Evolutionary conservation across 2,888 invertebrate genomes (phyloP), one percentile per base, ranked within the genome.

Genomic region (Synergus gifuensis): DNA sequence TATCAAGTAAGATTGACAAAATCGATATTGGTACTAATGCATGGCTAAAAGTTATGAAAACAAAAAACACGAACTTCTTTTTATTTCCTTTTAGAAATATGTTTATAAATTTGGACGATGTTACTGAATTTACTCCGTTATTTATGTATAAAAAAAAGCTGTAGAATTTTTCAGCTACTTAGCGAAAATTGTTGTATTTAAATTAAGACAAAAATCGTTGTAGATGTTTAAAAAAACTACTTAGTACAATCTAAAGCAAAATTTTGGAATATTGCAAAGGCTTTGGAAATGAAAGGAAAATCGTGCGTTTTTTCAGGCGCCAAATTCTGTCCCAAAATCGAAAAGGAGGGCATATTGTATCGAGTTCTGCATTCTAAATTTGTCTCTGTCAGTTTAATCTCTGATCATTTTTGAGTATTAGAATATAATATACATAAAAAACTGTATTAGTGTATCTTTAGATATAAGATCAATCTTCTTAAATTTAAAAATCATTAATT

Each of bases 361-460:
- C 49, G 46, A 18, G n/a, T 73, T 54, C 16, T 73, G 49, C 36
- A 73, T 73, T 73, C 36, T 54, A 73, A 36, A 67, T 44, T 46
- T 54, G 73, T 73, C 16, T 73, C 73, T 73, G 36, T n/a, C 28
- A 54, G 28, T 73, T 73, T 73, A n/a, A 49, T 69, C 28, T 16
- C 46, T 54, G 28, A n/a, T 28, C 36, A n/a, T 28, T 11, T 28
- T 54, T 49, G 22, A 49, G 16, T 7, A 28, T 40, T 66, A 64
- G 62, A 28, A 28, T 28, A 28, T 28, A 28, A 28, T 28, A 28
- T 28, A 28, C 28, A 28, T 28, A 28, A 28, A 3, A 28, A 28
- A 28, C 28, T 28, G 28, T 28, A 28, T 28, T 28, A 28, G 28
- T 28, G 3, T 28, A 28, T 28, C 28, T 28, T 3, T 28, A 28